Evolutionary conservation across 2,888 invertebrate genomes (phyloP).

Genomic region (Pachydiplax longipennis): DNA sequence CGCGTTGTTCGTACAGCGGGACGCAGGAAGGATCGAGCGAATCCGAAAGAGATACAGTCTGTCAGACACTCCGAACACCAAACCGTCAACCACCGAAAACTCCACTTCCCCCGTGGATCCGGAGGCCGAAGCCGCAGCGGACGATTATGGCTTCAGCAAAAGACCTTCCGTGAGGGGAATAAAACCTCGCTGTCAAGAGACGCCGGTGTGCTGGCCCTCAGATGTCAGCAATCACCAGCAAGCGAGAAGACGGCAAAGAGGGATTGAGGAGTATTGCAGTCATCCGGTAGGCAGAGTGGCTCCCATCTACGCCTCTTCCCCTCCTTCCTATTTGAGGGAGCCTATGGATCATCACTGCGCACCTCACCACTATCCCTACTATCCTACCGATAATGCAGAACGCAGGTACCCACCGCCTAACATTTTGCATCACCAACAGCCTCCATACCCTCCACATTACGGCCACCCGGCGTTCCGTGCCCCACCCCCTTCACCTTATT

Average conservation of each 20-base stretch:
- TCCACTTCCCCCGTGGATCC: slow-evolving; percentile 59
- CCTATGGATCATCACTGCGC: background rate
- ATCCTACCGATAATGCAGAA: background rate
- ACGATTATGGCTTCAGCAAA: slow-evolving; percentile 88
- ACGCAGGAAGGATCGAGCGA: slow-evolving; percentile 81
- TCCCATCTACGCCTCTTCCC: slow-evolving; percentile 57
- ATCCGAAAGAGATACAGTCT: slow-evolving; percentile 72
- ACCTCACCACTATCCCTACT: background rate
- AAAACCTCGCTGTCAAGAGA: slow-evolving; percentile 85
- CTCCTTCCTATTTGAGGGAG: slow-evolving; percentile 65
- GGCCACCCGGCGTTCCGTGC: slow-evolving; percentile 47
- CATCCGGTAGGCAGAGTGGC: slow-evolving; percentile 54
- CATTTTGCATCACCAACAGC: background rate
- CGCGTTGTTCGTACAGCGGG: slow-evolving; percentile 84
- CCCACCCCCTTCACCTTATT: background rate
- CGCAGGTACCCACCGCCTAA: slow-evolving; percentile 48
- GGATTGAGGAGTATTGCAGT: slow-evolving; percentile 53
- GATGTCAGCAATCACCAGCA: no score
- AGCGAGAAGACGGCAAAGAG: slow-evolving; percentile 73
- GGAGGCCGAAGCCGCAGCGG: slow-evolving; percentile 78
- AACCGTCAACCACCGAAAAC: background rate
- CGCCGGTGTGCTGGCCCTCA: no score
- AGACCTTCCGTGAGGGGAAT: slow-evolving; percentile 90
- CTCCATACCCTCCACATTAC: slow-evolving; percentile 48
- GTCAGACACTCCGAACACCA: slow-evolving; percentile 45